Evolutionary conservation across 2,888 invertebrate genomes (phyloP), one percentile per base, ranked within the genome.

Genomic region (Eulithis prunata): DNA sequence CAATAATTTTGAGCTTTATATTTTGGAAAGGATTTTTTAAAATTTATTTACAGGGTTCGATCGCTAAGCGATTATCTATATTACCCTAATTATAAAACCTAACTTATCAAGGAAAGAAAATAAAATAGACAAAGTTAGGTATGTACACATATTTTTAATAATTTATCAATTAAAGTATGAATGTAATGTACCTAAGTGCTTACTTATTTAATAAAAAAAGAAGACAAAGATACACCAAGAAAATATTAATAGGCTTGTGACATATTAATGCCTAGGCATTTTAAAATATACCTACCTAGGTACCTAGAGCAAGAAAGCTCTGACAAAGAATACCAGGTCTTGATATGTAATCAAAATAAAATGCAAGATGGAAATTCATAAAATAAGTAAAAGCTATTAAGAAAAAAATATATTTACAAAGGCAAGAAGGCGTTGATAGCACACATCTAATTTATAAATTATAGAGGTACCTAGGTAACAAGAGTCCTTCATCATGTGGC

Each of bases 281-380:
- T 21, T 21, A 21, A 21, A 21, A 21, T 21, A 21, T 21, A 21
- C 21, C 21, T 21, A 21, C 21, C 21, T 21, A 21, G 21, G 21
- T 21, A 21, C 21, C 2, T 21, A 21, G 21, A 21, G 21, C 21
- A 1, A 21, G 21, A 21, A 21, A 21, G 21, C 21, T 21, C 21
- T 21, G 21, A 21, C 21, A 21, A 32, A 32, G 32, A 32, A 32
- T 32, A 32, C 41, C 8, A 13, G 36, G 56, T 28, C 57, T 52
- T 66, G 66, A 58, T 66, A 66, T 66, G 62, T 62, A 55, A 45
- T 52, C 36, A 58, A 45, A 57, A 45, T 62, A 58, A 66, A 66
- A 66, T 66, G 66, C 62, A 59, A 52, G 43, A 56, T 28, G 12
- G 36, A 47, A 12, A 55, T 3, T n/a, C 21, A n/a, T 32, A 52